Evolutionary conservation across 2,888 invertebrate species (phyloP), one percentile per base, ranked within the genome.

Genomic region (Tetramorium bicarinatum): DNA sequence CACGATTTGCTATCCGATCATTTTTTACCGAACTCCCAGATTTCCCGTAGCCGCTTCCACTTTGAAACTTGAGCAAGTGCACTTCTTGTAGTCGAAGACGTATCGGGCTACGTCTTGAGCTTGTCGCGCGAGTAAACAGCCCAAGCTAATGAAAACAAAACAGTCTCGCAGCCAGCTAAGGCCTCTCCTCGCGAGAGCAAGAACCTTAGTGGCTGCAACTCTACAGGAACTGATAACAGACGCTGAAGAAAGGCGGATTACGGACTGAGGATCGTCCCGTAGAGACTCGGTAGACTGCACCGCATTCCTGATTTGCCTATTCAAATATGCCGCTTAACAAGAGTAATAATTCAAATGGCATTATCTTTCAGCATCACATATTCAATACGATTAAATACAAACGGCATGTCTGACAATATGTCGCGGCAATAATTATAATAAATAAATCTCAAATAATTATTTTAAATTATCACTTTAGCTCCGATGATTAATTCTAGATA

Each of bases 141-240:
- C 79, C 77, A 71, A 75, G 90, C 87, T 91, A 87, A 91, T 89
- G 91, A 89, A 91, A 91, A 87, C 90, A 91, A 90, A 89, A 91
- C 88, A 90, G 88, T 81, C 77, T 76, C 67, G 81, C 66, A 80
- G 59, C 41, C 41, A 56, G 56, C 79, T 64, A 64, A 79, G 71
- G 38, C 41, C 41, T 69, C 18, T 49, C 54, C 21, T 52, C 61
- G 52, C 72, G 72, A 76, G 79, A 85, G 75, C 85, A 87, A 72
- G 83, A 84, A 82, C 67, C 62, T 52, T 18, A 11, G 54, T 29
- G 66, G 64, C 56, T 79, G 41, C 83, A 54, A 71, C 62, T 83
- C 83, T 81, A 71, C 71, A 9, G 38, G 81, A 62, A 54, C 52
- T 71, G 79, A 80, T 80, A 80, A 80, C 79, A 80, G 79, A 80